Conservation (phyloP, 92 coral and sea anemone species). For the Pocillopora grandis region DNA sequence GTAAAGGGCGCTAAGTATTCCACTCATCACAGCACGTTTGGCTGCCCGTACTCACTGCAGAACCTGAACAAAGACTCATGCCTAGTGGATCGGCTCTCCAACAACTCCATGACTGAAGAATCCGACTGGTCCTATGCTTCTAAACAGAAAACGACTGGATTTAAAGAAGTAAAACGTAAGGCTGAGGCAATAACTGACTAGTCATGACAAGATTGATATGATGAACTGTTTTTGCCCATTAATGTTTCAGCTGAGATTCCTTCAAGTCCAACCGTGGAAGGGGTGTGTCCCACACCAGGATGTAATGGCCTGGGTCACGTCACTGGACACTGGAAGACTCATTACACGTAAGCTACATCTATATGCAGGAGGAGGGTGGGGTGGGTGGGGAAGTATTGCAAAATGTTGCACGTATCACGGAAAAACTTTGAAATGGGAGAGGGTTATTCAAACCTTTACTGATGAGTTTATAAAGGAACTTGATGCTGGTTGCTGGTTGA, state of each 20-base stretch:
- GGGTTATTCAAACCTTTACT: no score
- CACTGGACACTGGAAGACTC: constrained; percentile 79
- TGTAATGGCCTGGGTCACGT: constrained; percentile 85
- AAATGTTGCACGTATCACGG: no score
- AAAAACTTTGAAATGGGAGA: no score
- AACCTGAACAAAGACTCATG: constrained; percentile 99
- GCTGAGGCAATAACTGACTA: background rate
- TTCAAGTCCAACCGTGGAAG: constrained; percentile 42
- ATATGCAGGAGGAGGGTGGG: no score
- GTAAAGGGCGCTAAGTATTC: constrained; percentile 94
- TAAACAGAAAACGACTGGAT: constrained; percentile 67
- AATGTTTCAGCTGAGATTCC: constrained; percentile 27
- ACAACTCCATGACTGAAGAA: constrained; percentile 99
- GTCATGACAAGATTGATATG: background rate
- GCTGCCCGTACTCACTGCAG: constrained; percentile 97
- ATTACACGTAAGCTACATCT: constrained; percentile 56
- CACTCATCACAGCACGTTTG: constrained; percentile 95
- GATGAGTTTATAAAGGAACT: no score
- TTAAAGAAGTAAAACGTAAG: constrained; percentile 40
- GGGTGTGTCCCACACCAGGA: constrained; percentile 88
- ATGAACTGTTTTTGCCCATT: background rate
- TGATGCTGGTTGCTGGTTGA: no score
- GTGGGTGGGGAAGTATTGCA: no score
- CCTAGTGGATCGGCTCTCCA: constrained; percentile 93
- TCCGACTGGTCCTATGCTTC: constrained; percentile 99